Evolutionary conservation across 2,888 invertebrate genomes (phyloP), one percentile per base, ranked within the genome.

Genomic region (Hyppa rectilinea): DNA sequence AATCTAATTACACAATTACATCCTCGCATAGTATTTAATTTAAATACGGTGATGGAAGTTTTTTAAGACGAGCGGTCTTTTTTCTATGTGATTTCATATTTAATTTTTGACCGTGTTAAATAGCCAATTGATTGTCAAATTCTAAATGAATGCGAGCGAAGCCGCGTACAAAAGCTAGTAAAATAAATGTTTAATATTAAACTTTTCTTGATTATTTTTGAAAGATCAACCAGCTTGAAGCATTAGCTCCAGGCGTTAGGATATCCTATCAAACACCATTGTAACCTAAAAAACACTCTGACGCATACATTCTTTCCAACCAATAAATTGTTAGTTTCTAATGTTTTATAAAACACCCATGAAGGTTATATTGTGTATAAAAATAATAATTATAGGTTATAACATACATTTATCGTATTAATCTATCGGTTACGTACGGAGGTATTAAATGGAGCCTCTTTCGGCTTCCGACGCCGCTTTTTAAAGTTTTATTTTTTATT

Each of bases 401-500:
- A 92, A 87, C 87, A 69, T 90, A 81, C 88, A 92, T 89, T 93
- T 93, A 94, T 93, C 93, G 90, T 87, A 91, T 93, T 93, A 93
- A 93, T 93, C 92, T 92, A 92, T 92, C 90, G 87, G 82, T 80
- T 87, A 83, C 85, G 79, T 85, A 87, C 80, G 64, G 52, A 74
- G 84, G 75, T 79, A 85, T 87, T 84, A 87, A 87, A 86, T 72
- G 75, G 77, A 71, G 71, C 70, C 69, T 78, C 80, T 78, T 62
- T 63, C 77, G 82, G 91, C 91, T 92, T 88, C 91, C 88, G 92
- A 90, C 80, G 79, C 68, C 61, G 65, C 70, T 77, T 85, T 84
- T 84, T 73, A 43, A 50, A 47, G 4, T 36, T 77, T 71, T 70
- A 59, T 55, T 52, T 40, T 60, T 6, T 61, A 29, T 67, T n/a